phyloP scores from a whole-genome alignment of 2,797 vertebrate genomes.

The Helarctos malayanus region DNA sequence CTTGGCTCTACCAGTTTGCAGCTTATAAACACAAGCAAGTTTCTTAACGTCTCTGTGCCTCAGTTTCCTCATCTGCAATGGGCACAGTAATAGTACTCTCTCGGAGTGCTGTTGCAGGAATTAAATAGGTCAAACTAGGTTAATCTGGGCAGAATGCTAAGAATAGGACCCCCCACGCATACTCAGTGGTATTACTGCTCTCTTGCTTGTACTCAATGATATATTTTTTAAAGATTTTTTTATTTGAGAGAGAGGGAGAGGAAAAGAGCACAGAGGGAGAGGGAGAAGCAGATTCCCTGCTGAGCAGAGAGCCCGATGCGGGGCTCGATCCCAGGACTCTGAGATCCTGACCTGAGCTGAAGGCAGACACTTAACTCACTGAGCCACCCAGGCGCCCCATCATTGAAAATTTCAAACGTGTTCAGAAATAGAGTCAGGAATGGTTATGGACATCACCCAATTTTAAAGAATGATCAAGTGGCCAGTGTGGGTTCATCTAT shows the following conservation, averaged over 20 bases:
- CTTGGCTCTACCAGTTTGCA: background rate
- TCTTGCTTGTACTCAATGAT: background rate
- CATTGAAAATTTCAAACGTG: background rate
- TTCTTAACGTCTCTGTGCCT: background rate
- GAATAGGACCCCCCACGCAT: fast-evolving
- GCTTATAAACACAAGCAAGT: background rate
- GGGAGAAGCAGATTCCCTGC: background rate
- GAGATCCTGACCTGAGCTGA: background rate
- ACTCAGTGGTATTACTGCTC: fast-evolving
- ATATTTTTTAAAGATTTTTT: background rate
- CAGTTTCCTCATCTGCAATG: background rate
- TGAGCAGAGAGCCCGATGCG: background rate
- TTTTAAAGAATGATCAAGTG: background rate
- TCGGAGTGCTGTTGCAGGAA: background rate
- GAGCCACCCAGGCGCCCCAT: background rate
- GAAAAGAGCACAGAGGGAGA: background rate
- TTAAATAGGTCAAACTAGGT: background rate
- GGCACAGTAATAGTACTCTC: background rate
- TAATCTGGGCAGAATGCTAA: background rate
- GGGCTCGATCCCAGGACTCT: background rate
- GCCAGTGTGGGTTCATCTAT: background rate
- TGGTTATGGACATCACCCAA: background rate
- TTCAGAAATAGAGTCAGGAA: background rate
- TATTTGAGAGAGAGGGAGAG: background rate
- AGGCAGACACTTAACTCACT: background rate